phyloP scores from a whole-genome alignment of 2,113 vertebrate genomes.

The Indri indri region DNA sequence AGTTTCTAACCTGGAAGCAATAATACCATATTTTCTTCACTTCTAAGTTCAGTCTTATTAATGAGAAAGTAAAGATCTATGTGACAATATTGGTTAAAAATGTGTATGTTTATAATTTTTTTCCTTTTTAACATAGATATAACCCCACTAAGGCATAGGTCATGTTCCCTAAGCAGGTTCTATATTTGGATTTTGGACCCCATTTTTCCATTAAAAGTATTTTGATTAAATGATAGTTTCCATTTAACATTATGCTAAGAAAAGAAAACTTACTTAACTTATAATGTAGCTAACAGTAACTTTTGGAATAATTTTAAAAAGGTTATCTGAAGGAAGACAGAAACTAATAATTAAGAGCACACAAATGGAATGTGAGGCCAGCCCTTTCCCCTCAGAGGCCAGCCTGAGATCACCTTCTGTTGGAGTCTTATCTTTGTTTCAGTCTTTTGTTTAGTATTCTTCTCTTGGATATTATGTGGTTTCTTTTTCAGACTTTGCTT shows the following conservation, averaged over 20 bases:
- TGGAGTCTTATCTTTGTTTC: conserved; percentile 5
- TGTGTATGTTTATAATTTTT: background rate
- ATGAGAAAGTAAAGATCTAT: background rate
- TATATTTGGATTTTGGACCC: background rate
- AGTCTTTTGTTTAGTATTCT: background rate
- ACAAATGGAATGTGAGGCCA: background rate
- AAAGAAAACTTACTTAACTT: background rate
- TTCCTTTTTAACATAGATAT: background rate
- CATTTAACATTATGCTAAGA: conserved; percentile 4
- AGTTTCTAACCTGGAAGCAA: background rate
- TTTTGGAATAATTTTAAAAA: background rate
- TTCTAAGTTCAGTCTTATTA: background rate
- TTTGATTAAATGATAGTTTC: conserved; percentile 8
- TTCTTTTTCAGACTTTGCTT: background rate
- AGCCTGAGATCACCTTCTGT: background rate
- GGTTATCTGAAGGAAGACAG: background rate
- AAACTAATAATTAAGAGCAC: background rate
- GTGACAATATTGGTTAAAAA: background rate
- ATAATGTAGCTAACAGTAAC: background rate
- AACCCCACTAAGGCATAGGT: background rate
- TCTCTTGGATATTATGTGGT: background rate
- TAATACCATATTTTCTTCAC: background rate
- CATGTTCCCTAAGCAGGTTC: background rate
- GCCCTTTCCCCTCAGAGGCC: background rate
- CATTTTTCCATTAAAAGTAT: conserved; percentile 1